A percentile compares a stretch with the other conserved stretches of the same genome.
phyloP scores from a whole-genome alignment of 1,140 invertebrate genomes.

The Cardiocondyla obscurior region DNA sequence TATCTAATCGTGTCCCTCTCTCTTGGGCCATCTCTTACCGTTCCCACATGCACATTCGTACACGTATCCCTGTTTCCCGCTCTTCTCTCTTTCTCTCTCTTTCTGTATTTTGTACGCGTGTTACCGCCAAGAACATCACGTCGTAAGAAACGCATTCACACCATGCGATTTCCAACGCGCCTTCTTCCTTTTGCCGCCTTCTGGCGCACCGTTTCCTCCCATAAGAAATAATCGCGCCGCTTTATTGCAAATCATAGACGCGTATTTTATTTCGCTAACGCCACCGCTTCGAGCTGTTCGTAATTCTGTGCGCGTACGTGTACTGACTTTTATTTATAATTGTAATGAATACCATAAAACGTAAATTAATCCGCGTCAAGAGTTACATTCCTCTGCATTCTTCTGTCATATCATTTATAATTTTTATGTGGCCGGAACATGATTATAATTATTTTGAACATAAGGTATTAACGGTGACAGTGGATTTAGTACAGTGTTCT shows the following conservation, averaged over 20 bases:
- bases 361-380: background rate
- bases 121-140: slow-evolving; percentile 63
- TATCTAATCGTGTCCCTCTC: slow-evolving; percentile 72
- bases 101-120: slow-evolving; percentile 58
- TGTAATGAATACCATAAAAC: background rate
- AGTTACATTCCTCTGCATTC: background rate
- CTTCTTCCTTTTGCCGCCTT: slow-evolving; percentile 21
- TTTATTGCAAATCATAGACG: background rate
- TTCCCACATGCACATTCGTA: slow-evolving; percentile 15
- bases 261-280: background rate
- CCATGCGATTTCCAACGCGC: slow-evolving; percentile 37
- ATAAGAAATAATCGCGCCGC: background rate
- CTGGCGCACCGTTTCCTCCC: background rate
- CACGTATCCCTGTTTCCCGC: background rate
- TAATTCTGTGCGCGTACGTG: background rate
- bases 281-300: background rate
- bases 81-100: slow-evolving; percentile 20
- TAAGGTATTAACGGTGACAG: background rate
- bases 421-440: background rate
- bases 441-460: background rate
- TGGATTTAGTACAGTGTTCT: background rate
- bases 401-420: background rate
- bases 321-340: background rate
- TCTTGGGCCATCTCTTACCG: slow-evolving; percentile 51
- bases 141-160: slow-evolving; percentile 68